Evolutionary conservation across 2,113 vertebrate genomes (phyloP), one percentile per base, ranked within the genome.

Genomic region (Clarias magur): DNA sequence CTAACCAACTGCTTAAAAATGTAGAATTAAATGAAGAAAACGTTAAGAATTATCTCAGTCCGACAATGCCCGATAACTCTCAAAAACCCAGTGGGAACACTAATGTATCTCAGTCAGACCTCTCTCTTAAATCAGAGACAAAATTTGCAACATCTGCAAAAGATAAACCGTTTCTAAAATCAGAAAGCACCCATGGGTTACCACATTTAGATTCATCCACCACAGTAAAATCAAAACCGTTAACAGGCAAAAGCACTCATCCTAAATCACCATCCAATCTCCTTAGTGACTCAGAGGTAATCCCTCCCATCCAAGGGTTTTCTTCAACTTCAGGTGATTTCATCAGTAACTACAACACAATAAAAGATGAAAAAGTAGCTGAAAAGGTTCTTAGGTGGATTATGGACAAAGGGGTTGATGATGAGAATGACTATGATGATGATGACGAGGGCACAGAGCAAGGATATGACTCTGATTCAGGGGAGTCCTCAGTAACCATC

Each of bases 381-480:
- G 89, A 89, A 12, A 93, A 93, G 89, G 68, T 94, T 2, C 92
- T 91, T 34, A 91, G 92, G 57, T 91, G 91, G 88, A 94, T 90
- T 53, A 89, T 91, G 86, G 82, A 91, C 84, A 80, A 89, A 91
- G 90, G 23, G 67, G 56, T n/a, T 93, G 89, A 75, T 76, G 83
- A 62, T 15, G 70, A 48, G 54, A 70, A 42, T 1, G 27, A 90
- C 2, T 88, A 92, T 0, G 91, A 90, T 16, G 86, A 70, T 25
- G 89, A 93, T 3, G 92, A 94, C 30, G 92, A 92, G n/a, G 91
- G 91, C 30, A 95, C 93, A 4, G 92, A 95, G 86, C 93, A 87
- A 82, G 94, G 92, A 65, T 92, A 93, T 42, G 94, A 96, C 79
- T 95, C 94, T 2, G 95, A 95, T 67, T 95, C 95, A 7, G 95